These are phyloP conservation scores for Eueides isabella DNA, from an alignment of 1,140 invertebrate species.

Conservation along the genomic window DNA sequence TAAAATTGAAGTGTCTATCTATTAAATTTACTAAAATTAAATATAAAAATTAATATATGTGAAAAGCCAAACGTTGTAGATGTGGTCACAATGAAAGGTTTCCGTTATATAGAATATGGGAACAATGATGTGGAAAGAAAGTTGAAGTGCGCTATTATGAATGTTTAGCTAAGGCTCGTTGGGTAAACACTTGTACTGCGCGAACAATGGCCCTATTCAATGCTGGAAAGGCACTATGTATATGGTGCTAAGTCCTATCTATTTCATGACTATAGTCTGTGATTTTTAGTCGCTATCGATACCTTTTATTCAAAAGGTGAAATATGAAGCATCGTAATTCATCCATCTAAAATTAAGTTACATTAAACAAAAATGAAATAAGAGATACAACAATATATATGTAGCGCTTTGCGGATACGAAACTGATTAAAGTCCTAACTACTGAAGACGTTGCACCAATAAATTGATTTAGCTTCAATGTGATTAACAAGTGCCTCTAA, in stretches of 20 bases:
- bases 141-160: conserved; percentile 44
- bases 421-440: conserved; percentile 17
- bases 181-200: conserved; percentile 39
- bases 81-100: conserved; percentile 22
- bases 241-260: conserved; percentile 35
- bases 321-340: background rate
- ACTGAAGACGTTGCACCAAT: conserved; percentile 29
- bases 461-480: conserved; percentile 33
- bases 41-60: background rate
- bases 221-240: conserved; percentile 32
- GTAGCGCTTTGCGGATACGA: background rate
- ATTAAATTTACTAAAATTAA: background rate
- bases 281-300: background rate
- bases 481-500: conserved; percentile 21
- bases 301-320: background rate
- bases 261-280: conserved; percentile 25
- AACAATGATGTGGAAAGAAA: conserved; percentile 41
- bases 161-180: conserved; percentile 44
- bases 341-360: background rate
- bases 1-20: too few species aligned
- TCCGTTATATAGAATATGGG: conserved; percentile 34
- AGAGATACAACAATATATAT: background rate
- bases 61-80: background rate
- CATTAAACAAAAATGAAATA: background rate
- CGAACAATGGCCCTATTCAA: conserved; percentile 39